Conservation (phyloP, 2,888 invertebrate genomes). For the Drosophila histrio region DNA sequence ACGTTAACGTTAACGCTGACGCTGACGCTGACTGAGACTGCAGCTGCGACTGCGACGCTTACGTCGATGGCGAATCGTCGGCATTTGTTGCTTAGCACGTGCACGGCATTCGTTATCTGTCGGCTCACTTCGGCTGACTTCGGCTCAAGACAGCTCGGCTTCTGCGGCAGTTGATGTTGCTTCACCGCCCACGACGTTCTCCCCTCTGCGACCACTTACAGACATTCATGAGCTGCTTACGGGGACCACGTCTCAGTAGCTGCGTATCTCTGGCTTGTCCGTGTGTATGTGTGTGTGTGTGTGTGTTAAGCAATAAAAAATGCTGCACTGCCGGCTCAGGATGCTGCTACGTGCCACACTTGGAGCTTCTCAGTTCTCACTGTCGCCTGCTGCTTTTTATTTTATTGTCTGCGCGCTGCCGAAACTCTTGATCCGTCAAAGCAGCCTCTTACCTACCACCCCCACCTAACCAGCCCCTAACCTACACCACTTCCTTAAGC, state of each 20-base stretch:
- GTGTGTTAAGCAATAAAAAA: conserved; percentile 48
- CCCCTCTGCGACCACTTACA: conserved; percentile 4
- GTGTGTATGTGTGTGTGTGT: conserved; percentile 17
- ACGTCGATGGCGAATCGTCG: conserved; percentile 31
- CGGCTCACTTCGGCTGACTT: conserved; percentile 18
- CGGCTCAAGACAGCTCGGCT: conserved; percentile 19
- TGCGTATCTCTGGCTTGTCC: conserved; percentile 27
- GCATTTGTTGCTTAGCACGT: conserved; percentile 73
- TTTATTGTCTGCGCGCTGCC: conserved; percentile 43
- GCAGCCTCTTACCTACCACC: neutral
- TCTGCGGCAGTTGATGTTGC: conserved; percentile 33
- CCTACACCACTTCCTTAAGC: neutral
- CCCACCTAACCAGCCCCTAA: neutral
- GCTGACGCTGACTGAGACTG: neutral
- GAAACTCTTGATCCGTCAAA: conserved; percentile 54
- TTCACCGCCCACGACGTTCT: neutral
- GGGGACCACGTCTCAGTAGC: conserved; percentile 27
- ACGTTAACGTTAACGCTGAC: neutral
- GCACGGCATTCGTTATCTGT: conserved; percentile 31
- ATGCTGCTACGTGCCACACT: conserved; percentile 44
- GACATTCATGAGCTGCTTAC: conserved; percentile 45
- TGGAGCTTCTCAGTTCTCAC: conserved; percentile 8
- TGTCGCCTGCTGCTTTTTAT: conserved; percentile 21
- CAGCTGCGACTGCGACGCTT: conserved; percentile 6
- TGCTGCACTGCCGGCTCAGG: conserved; percentile 51